Conservation (phyloP, 2,113 vertebrate species). For the Scomber japonicus region DNA sequence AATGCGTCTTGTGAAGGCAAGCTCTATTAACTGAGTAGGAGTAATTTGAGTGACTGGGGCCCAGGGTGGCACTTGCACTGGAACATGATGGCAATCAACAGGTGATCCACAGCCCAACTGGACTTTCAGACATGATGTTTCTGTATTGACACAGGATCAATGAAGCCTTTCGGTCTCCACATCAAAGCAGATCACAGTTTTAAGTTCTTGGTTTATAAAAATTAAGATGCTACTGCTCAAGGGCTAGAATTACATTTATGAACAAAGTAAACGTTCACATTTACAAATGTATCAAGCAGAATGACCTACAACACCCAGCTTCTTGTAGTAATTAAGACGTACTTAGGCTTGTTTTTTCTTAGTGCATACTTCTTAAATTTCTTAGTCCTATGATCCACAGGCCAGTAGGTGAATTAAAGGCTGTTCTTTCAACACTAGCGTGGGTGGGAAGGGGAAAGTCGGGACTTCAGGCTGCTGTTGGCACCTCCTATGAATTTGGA, state of each 20-base stretch:
- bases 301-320: slow-evolving; percentile 13
- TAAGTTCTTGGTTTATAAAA: not conserved
- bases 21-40: slow-evolving; percentile 75
- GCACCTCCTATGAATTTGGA: slow-evolving; percentile 84
- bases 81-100: slow-evolving; percentile 76
- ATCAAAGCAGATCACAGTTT: slow-evolving; percentile 42
- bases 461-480: slow-evolving; percentile 78
- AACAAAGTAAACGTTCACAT: not conserved
- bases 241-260: not conserved
- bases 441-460: slow-evolving; percentile 73
- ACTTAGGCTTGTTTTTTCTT: slow-evolving; percentile 59
- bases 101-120: slow-evolving; percentile 66
- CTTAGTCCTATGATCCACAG: slow-evolving; percentile 50
- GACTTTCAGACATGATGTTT: slow-evolving; percentile 45
- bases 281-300: not conserved
- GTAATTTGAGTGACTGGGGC: slow-evolving; percentile 76
- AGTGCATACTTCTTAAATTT: slow-evolving; percentile 50
- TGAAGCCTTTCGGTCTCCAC: slow-evolving; percentile 54
- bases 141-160: slow-evolving; percentile 65
- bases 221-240: not conserved
- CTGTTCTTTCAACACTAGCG: slow-evolving; percentile 76
- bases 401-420: slow-evolving; percentile 69
- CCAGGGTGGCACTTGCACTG: slow-evolving; percentile 60
- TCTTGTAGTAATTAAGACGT: slow-evolving; percentile 54
- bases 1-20: slow-evolving; percentile 62